Evolutionary conservation across 2,113 vertebrate genomes (phyloP).

Genomic region (Microcebus jonahi): DNA sequence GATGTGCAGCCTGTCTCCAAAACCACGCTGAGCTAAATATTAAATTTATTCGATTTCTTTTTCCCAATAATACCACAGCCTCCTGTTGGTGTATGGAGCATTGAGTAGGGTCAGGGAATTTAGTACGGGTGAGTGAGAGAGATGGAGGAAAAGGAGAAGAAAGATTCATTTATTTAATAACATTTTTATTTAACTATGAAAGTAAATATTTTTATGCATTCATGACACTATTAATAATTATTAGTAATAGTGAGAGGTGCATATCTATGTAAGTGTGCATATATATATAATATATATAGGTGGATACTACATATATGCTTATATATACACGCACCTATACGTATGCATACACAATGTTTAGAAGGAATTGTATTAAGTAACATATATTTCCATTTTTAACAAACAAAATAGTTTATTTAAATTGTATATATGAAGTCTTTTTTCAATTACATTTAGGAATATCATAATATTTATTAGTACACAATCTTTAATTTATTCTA

Average conservation of each 20-base stretch:
- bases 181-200: neutral
- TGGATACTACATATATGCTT: neutral
- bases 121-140: neutral
- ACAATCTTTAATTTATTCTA: neutral
- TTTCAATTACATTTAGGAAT: slow-evolving; percentile 7
- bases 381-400: neutral
- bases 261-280: no score
- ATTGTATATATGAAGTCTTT: neutral
- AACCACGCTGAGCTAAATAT: neutral
- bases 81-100: neutral
- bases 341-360: neutral
- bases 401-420: neutral
- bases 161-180: neutral
- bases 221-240: neutral
- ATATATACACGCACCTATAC: neutral
- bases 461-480: neutral
- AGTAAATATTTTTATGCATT: neutral
- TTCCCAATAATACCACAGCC: fast-evolving
- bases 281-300: no score
- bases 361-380: neutral
- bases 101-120: neutral
- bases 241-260: neutral
- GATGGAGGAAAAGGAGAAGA: neutral
- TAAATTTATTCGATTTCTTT: neutral
- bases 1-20: neutral